phyloP scores from a whole-genome alignment of 1,140 invertebrate genomes.

The Tetraneura akinire region DNA sequence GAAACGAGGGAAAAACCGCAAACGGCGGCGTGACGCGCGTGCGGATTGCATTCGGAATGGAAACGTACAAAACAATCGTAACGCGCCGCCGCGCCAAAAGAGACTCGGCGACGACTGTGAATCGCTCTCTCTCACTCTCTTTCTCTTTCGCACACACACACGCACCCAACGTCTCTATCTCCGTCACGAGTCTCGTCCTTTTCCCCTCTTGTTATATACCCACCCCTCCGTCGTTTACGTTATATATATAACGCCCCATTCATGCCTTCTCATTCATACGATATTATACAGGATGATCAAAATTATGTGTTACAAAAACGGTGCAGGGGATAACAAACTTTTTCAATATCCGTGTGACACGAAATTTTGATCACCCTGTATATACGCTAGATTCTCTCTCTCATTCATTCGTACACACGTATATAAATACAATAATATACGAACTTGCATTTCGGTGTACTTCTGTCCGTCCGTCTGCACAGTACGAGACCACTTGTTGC shows the following conservation, averaged over 20 bases:
- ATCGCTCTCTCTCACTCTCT: neutral
- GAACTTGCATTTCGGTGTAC: conserved; percentile 3
- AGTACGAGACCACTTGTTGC: conserved; percentile 49
- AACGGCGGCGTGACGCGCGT: conserved; percentile 25
- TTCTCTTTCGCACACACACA: neutral
- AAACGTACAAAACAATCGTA: conserved; percentile 28
- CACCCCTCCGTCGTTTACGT: no score
- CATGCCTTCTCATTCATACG: no score
- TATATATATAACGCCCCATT: no score
- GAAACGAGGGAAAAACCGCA: conserved; percentile 34
- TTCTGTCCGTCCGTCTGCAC: conserved; percentile 30
- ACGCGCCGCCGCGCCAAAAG: conserved; percentile 23
- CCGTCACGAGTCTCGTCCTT: neutral
- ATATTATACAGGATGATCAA: no score
- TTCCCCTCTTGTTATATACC: no score
- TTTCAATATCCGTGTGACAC: no score
- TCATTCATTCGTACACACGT: conserved; percentile 23
- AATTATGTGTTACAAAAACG: no score
- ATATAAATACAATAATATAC: conserved; percentile 23
- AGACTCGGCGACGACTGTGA: neutral
- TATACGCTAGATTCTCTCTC: no score
- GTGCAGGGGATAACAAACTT: no score
- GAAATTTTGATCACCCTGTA: no score
- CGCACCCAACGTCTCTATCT: no score
- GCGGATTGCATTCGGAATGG: conserved; percentile 42